Evolutionary conservation across 2,797 vertebrate genomes (phyloP).

Genomic region (Coccyzus lansbergi): DNA sequence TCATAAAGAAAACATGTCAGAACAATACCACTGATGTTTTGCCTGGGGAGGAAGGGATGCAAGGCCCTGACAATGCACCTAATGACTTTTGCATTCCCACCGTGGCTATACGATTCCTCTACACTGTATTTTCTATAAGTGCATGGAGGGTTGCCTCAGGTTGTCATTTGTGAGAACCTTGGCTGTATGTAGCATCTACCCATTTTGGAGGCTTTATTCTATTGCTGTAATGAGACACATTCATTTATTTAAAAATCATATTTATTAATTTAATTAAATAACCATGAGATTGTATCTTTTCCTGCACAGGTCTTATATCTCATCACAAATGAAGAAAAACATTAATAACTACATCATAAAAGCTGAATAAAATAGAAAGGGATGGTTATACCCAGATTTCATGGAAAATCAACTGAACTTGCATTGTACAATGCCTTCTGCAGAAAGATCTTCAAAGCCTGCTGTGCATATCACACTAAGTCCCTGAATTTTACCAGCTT

Average conservation of each 20-base stretch:
- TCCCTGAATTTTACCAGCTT: neutral
- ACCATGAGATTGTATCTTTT: neutral
- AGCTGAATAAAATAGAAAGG: neutral
- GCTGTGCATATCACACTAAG: neutral
- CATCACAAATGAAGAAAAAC: neutral
- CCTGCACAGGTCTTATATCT: neutral
- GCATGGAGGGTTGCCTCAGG: neutral
- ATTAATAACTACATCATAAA: neutral
- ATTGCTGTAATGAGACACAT: neutral
- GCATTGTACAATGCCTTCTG: neutral
- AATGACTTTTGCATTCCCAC: slow-evolving; percentile 34
- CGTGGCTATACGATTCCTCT: neutral
- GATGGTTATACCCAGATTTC: neutral
- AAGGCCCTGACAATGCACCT: slow-evolving; percentile 7
- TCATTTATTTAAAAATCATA: neutral
- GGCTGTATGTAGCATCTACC: neutral
- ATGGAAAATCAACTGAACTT: neutral
- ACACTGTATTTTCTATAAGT: neutral
- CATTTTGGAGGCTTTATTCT: neutral
- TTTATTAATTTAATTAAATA: neutral
- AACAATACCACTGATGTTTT: slow-evolving; percentile 52
- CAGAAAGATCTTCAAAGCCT: neutral
- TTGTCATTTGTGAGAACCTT: neutral
- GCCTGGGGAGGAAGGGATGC: slow-evolving; percentile 21
- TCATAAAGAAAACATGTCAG: slow-evolving; percentile 52